Evolutionary conservation across 2,888 invertebrate species (phyloP).

Genomic region (Cantharis nigra): DNA sequence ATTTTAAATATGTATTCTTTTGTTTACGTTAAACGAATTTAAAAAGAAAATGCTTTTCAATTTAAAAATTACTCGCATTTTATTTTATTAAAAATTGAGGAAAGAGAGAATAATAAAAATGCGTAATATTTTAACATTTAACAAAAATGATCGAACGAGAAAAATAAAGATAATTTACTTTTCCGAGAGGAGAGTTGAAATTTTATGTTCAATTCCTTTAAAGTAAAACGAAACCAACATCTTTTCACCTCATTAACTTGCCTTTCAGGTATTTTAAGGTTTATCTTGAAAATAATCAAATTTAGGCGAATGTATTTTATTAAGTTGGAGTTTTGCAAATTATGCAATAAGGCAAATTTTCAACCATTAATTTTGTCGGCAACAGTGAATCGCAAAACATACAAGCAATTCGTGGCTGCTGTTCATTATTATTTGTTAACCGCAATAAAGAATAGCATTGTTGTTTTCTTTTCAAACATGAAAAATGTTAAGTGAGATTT

Average conservation of each 20-base stretch:
- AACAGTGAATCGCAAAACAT: background rate
- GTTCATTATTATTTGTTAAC: background rate
- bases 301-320: background rate
- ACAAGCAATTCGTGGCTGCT: background rate
- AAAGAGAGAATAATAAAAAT: background rate
- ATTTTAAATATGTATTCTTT: background rate
- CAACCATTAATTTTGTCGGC: background rate
- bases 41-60: background rate
- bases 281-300: conserved; percentile 10
- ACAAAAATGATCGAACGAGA: background rate
- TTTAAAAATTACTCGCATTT: background rate
- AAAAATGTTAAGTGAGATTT: conserved; percentile 7
- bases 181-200: background rate
- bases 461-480: conserved; percentile 10
- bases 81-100: too few relatives aligned
- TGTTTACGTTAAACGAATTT: background rate
- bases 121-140: background rate
- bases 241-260: conserved; percentile 10
- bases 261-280: conserved; percentile 10
- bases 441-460: background rate
- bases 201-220: background rate
- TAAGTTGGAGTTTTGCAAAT: background rate
- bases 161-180: background rate
- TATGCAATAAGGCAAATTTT: background rate
- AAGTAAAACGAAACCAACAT: background rate